These are phyloP conservation scores for Sycophila sp. DNA, from an alignment of 1,140 invertebrate species.

Conservation along the genomic window DNA sequence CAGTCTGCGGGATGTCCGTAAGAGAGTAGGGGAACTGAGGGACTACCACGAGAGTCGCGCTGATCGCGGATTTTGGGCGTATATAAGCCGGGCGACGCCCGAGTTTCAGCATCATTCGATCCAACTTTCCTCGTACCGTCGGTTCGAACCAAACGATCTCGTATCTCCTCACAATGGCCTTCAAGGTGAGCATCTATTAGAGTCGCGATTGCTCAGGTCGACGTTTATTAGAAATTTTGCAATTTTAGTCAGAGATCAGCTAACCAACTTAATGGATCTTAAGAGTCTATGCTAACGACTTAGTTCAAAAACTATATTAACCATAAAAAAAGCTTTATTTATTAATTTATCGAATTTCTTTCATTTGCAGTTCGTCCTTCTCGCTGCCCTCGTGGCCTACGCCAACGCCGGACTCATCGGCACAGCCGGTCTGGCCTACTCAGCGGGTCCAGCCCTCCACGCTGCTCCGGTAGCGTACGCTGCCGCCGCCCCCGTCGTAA, in stretches of 20 bases:
- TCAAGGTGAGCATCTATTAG: conserved; percentile 18
- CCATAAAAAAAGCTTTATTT: too few species aligned
- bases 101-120: conserved; percentile 21
- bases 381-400: conserved; percentile 63
- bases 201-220: too few species aligned
- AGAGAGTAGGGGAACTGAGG: neutral
- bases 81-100: conserved; percentile 16
- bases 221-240: too few species aligned
- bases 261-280: too few species aligned
- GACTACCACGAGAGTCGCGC: neutral
- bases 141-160: neutral
- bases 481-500: conserved; percentile 41
- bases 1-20: conserved; percentile 8
- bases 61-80: neutral
- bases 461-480: neutral
- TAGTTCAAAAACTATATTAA: too few species aligned
- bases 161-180: conserved; percentile 5
- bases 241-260: too few species aligned
- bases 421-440: conserved; percentile 39
- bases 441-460: conserved; percentile 15
- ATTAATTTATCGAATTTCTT: neutral
- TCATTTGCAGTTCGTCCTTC: conserved; percentile 58
- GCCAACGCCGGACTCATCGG: conserved; percentile 57
- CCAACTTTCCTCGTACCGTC: neutral
- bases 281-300: too few species aligned